Percentiles rank a stretch among this genome's conserved stretches.
Evolutionary conservation across 2,113 vertebrate genomes (phyloP).

Genomic region (Labeo catla): DNA sequence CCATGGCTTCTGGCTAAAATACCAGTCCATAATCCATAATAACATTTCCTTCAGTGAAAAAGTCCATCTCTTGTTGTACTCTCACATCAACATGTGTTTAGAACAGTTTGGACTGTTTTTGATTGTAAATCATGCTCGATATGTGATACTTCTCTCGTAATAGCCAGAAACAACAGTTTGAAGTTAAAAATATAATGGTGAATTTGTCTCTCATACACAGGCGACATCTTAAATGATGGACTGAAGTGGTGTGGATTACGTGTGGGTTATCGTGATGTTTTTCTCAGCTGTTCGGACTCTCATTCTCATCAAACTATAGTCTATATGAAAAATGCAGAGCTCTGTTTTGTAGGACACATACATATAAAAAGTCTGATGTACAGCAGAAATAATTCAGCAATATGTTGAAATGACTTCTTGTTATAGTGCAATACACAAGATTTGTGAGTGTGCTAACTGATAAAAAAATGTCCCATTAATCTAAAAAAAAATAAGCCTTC

Average conservation of each 20-base stretch:
- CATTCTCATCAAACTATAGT: not conserved
- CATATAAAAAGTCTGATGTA: not conserved
- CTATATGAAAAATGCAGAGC: not conserved
- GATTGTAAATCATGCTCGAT: too few species aligned
- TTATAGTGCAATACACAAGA: not conserved
- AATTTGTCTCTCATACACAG: not conserved
- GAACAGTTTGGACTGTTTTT: too few species aligned
- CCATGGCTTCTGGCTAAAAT: not conserved
- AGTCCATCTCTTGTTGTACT: too few species aligned
- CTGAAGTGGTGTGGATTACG: not conserved
- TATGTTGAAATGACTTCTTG: not conserved
- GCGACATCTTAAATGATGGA: not conserved
- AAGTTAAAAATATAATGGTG: too few species aligned
- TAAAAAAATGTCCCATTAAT: too few species aligned
- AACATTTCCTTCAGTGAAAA: not conserved
- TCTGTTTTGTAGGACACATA: not conserved
- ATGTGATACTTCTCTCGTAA: too few species aligned
- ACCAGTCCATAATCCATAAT: not conserved
- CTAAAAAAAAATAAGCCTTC: too few species aligned
- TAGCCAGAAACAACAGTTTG: too few species aligned
- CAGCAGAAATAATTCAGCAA: not conserved
- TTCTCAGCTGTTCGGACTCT: not conserved
- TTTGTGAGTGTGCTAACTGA: too few species aligned
- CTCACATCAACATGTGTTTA: not conserved
- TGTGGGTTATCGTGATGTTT: not conserved